Evolutionary conservation across 2,888 invertebrate species (phyloP).

Genomic region (Platypus cylindrus): DNA sequence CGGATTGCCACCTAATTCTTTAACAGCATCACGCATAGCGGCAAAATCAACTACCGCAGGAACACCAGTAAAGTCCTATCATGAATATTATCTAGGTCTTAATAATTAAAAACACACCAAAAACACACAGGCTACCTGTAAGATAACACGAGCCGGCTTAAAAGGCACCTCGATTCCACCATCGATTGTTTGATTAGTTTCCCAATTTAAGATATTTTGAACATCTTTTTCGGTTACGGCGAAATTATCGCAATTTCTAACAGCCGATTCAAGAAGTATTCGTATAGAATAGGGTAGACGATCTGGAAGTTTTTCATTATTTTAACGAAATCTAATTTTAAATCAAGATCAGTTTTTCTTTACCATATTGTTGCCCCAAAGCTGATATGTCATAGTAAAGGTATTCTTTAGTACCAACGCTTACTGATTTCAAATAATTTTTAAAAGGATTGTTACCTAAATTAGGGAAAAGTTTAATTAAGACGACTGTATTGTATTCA

Average conservation of each 20-base stretch:
- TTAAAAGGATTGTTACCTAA: slow-evolving; percentile 50
- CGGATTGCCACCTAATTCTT: slow-evolving; percentile 73
- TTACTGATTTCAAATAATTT: slow-evolving; percentile 45
- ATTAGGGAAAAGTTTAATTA: slow-evolving; percentile 18
- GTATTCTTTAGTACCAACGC: slow-evolving; percentile 48
- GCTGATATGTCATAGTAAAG: slow-evolving; percentile 67
- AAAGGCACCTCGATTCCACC: slow-evolving; percentile 86
- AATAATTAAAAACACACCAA: neutral
- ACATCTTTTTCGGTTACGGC: slow-evolving; percentile 80
- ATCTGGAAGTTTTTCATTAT: slow-evolving; percentile 37
- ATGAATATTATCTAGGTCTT: slow-evolving; percentile 14
- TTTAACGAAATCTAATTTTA: neutral
- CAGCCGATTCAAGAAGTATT: slow-evolving; percentile 87
- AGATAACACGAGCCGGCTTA: slow-evolving; percentile 88
- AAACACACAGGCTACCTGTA: slow-evolving; percentile 54
- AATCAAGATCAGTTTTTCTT: slow-evolving; percentile 27
- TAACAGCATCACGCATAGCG: slow-evolving; percentile 94
- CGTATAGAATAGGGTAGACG: slow-evolving; percentile 84
- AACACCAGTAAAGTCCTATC: slow-evolving; percentile 85
- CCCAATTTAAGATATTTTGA: slow-evolving; percentile 80
- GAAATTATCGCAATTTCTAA: slow-evolving; percentile 93
- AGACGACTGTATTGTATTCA: neutral
- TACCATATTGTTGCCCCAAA: slow-evolving; percentile 73
- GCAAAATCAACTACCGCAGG: slow-evolving; percentile 98
- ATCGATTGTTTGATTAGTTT: slow-evolving; percentile 51